Base-by-base conservation (phyloP, 2,888 invertebrate genomes). In the Cosmia trapezina region DNA sequence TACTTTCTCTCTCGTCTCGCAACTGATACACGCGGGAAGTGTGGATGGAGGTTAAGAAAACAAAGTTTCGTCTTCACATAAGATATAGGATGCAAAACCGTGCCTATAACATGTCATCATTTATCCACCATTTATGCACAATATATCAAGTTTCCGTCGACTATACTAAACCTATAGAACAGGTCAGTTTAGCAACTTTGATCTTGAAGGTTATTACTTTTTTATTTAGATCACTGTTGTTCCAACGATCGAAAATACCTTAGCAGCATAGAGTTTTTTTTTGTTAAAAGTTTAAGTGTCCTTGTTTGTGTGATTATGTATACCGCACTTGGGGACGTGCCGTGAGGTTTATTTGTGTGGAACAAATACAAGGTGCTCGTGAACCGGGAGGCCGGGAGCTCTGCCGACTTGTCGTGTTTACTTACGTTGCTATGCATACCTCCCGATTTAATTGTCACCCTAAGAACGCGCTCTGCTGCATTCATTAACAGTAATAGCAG, bases 11-110 rank as follows among this genome's bases (percentile, higher is more conserved):
- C 93, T 94, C 90, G 89, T 91, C 92, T 93, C 91, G 91, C 91
- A 91, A 92, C 91, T 92, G 91, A 93, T 94, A 91, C 86, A 87
- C 89, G 89, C 89, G 89, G 88, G 90, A 88, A 91, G 90, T 91
- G 80, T 70, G 77, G 80, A 95, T 93, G 93, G 94, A 95, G 95
- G 95, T 95, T 95, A 96, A 92, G 91, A 95, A 92, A 95, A 95
- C 95, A 95, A 90, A 91, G 90, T 93, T 90, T 91, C 91, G 86
- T 91, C 91, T 92, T 88, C 89, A 89, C 88, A 83, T 87, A 88
- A 88, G 84, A 89, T 89, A 89, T 89, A 88, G 89, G 87, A 88
- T 91, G 89, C 89, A 86, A 91, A 92, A 90, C 86, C 86, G 81
- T 87, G 51, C 78, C 59, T 70, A 83, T 83, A 84, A 78, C 80